Evolutionary conservation across 2,888 invertebrate genomes (phyloP).

Genomic region (Acrocyrtus sp.): DNA sequence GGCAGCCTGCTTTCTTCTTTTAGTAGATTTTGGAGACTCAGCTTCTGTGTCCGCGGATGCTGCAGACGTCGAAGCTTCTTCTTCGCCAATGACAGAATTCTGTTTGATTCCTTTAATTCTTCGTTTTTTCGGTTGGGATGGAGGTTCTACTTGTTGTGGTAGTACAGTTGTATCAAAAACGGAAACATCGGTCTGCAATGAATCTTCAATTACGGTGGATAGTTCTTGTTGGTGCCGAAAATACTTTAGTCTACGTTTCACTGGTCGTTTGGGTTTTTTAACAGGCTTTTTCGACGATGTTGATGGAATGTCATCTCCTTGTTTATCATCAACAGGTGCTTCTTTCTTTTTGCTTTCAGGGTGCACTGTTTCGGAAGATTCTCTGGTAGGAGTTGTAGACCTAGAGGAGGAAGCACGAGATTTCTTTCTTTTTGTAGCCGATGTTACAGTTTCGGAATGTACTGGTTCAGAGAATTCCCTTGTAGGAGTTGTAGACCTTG

Average conservation of each 20-base stretch:
- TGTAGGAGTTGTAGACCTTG: slow-evolving; percentile 17
- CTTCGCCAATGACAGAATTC: neutral
- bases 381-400: slow-evolving; percentile 22
- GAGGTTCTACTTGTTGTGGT: neutral
- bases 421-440: neutral
- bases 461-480: neutral
- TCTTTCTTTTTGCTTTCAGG: neutral
- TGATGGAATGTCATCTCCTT: slow-evolving; percentile 6
- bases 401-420: neutral
- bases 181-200: slow-evolving; percentile 12
- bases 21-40: slow-evolving; percentile 13
- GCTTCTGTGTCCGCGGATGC: neutral
- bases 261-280: neutral
- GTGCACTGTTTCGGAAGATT: too few species aligned
- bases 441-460: neutral
- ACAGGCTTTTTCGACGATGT: slow-evolving; percentile 5
- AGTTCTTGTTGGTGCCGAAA: slow-evolving; percentile 50
- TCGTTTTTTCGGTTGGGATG: neutral
- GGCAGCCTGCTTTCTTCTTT: slow-evolving; percentile 22
- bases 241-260: slow-evolving; percentile 27
- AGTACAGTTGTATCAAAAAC: slow-evolving; percentile 31
- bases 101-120: slow-evolving; percentile 33
- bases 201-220: slow-evolving; percentile 55
- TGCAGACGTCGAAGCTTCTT: neutral
- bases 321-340: slow-evolving; percentile 9